Evolutionary conservation across 1,140 invertebrate genomes (phyloP), one percentile per base, ranked within the genome.

Genomic region (Musca vetustissima): DNA sequence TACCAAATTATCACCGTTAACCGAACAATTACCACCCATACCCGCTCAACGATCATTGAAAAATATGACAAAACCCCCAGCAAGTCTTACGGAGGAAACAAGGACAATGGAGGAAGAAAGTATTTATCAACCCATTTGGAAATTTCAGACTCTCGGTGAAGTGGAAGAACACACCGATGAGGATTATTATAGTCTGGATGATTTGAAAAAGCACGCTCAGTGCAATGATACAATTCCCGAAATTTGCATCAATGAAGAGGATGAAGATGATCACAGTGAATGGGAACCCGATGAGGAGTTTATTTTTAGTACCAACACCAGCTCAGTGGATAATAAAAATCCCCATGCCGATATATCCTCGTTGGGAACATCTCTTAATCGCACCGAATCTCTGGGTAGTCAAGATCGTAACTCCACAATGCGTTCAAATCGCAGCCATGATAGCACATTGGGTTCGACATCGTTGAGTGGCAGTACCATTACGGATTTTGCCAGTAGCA

Each of bases 41-140:
- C 66, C 47, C 9, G 14, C 24, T 6, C 11, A 55, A 55, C 21
- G 25, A 15, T 43, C 50, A 1, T 4, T 9, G n/a, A 59, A 32
- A 11, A 19, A 36, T 2, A 61, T 61, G 57, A 61, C 57, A 1
- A 19, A 19, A 32, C 57, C 57, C 14, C 6, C 57, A 1, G 14
- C 28, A 9, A 17, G 21, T 43, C 32, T 61, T 17, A 17, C 4
- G 6, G 36, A 43, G 36, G 36, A 43, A 11, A 43, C 36, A 7
- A 7, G 11, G 7, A 24, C 19, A 47, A 55, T 55, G 9, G 67
- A 52, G 7, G 79, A 81, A 55, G 80, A 82, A 22, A 73, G 73
- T 9, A 82, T 82, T 67, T 82, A 82, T 70, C 80, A 82, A 43
- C 75, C 80, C 57, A 82, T 82, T 55, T 82, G 80, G 80, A 74